phyloP scores from a whole-genome alignment of 2,797 vertebrate species.

The Nyctalus aviator region DNA sequence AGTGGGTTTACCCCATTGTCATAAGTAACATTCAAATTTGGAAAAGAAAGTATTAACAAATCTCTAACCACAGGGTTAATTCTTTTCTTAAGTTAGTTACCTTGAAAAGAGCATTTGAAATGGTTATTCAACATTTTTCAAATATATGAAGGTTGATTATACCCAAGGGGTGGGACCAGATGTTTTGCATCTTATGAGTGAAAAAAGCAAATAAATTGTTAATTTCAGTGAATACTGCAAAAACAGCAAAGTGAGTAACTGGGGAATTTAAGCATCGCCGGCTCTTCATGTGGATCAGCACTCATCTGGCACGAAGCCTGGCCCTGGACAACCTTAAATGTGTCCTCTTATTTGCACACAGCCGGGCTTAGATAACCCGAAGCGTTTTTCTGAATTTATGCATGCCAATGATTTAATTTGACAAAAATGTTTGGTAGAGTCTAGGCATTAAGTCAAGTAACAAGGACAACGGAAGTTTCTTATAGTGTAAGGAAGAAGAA shows the following conservation, averaged over 20 bases:
- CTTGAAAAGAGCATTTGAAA: conserved; percentile 21
- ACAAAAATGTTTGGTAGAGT: background rate
- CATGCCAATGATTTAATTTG: background rate
- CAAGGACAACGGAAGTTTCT: background rate
- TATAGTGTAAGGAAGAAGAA: background rate
- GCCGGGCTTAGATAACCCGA: background rate
- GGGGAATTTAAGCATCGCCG: background rate
- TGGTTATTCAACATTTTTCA: background rate
- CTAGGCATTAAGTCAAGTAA: background rate
- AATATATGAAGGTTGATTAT: conserved; percentile 14
- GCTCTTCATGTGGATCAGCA: background rate
- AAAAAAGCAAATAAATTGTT: background rate
- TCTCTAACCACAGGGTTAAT: background rate
- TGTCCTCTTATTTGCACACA: background rate
- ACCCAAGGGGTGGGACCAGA: background rate
- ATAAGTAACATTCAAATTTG: background rate
- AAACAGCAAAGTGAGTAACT: background rate
- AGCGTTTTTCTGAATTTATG: background rate
- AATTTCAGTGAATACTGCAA: background rate
- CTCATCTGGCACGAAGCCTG: background rate
- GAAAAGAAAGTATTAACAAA: background rate
- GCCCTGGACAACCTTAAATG: background rate
- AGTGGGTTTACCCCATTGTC: background rate
- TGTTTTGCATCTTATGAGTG: background rate
- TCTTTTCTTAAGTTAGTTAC: conserved; percentile 3